These are phyloP conservation scores for Stramonita haemastoma DNA, from an alignment of 2,888 invertebrate genomes.

Conservation along the genomic window DNA sequence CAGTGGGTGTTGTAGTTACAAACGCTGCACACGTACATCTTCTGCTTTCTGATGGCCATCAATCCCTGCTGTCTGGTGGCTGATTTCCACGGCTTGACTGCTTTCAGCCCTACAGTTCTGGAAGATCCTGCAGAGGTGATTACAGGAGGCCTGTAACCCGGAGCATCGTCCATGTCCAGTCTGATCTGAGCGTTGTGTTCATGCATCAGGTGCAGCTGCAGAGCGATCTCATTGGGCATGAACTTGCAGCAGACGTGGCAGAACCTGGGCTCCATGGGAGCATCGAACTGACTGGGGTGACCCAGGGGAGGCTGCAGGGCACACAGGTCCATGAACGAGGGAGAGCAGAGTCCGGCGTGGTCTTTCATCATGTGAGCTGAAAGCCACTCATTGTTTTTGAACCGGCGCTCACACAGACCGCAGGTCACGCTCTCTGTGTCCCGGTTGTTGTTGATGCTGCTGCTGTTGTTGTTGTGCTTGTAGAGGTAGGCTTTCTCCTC, in stretches of 20 bases:
- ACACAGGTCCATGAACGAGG: conserved; percentile 56
- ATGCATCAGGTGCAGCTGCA: conserved; percentile 79
- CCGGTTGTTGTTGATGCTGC: conserved; percentile 50
- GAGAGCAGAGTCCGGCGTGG: conserved; percentile 57
- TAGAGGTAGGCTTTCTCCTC: conserved; percentile 42
- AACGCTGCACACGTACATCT: conserved; percentile 89
- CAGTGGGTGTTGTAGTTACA: conserved; percentile 93
- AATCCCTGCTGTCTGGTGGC: conserved; percentile 47
- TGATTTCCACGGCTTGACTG: conserved; percentile 5
- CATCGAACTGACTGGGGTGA: conserved; percentile 34
- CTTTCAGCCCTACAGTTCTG: conserved; percentile 20
- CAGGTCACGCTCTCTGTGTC: conserved; percentile 63
- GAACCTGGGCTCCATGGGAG: conserved; percentile 58
- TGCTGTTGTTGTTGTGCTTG: conserved; percentile 55
- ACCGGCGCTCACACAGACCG: conserved; percentile 65
- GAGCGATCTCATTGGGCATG: conserved; percentile 76
- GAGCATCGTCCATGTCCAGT: conserved; percentile 61
- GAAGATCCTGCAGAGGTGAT: conserved; percentile 4
- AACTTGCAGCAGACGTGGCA: conserved; percentile 77
- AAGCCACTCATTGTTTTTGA: conserved; percentile 68
- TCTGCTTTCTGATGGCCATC: conserved; percentile 76
- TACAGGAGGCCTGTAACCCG: conserved; percentile 4
- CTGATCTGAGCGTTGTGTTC: conserved; percentile 76
- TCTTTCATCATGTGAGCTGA: conserved; percentile 69
- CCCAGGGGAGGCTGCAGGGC: conserved; percentile 30